These are phyloP conservation scores for Coturnix japonica DNA, from an alignment of 2,113 vertebrate genomes.

Conservation along the genomic window DNA sequence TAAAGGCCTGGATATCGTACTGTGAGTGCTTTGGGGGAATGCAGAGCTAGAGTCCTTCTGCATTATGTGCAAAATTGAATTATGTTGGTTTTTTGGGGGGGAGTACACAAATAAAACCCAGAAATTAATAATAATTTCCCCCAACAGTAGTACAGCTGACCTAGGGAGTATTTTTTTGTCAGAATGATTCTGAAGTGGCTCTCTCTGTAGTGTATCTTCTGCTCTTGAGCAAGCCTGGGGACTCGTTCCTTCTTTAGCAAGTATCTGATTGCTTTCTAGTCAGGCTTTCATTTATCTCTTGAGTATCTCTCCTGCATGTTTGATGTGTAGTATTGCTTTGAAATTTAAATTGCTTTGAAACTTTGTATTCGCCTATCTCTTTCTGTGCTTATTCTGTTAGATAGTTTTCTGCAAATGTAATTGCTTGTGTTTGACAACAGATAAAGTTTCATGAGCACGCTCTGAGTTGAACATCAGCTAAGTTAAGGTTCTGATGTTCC, in stretches of 20 bases:
- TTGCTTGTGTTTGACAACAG: neutral
- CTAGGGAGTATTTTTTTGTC: neutral
- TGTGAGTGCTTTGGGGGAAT: neutral
- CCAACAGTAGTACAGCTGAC: neutral
- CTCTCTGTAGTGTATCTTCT: neutral
- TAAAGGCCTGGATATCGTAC: neutral
- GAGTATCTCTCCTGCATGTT: neutral
- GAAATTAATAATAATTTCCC: neutral
- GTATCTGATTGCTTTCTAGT: neutral
- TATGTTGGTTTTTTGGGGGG: neutral
- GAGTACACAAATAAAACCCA: neutral
- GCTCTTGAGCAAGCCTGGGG: neutral
- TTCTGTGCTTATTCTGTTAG: neutral
- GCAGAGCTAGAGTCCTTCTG: neutral
- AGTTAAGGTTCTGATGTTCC: neutral
- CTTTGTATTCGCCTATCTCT: neutral
- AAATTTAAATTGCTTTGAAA: neutral
- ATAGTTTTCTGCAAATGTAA: neutral
- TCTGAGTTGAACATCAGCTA: neutral
- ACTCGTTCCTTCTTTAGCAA: neutral
- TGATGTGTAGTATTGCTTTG: neutral
- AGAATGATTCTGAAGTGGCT: neutral
- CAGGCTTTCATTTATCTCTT: neutral
- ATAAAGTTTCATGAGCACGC: neutral
- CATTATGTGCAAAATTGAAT: neutral